Conservation (phyloP, 2,888 invertebrate genomes). For the Drosophila colorata region DNA sequence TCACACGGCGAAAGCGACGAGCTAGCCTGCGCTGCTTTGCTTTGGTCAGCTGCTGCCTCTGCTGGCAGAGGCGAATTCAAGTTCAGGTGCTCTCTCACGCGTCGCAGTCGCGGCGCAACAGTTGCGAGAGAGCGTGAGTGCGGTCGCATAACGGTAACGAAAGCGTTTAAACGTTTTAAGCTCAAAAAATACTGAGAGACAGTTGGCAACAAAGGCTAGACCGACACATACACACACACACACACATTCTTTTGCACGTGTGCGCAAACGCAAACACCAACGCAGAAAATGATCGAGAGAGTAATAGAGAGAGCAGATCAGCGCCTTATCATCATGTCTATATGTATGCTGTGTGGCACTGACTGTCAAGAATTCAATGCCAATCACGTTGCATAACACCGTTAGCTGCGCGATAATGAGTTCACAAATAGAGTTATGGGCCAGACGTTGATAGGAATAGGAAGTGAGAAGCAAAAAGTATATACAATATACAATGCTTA, state of each 20-base stretch:
- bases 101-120: constrained; percentile 60
- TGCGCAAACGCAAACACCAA: constrained; percentile 29
- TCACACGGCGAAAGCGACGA: constrained; percentile 40
- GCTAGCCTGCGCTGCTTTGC: constrained; percentile 58
- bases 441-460: constrained; percentile 11
- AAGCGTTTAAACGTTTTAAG: constrained; percentile 9
- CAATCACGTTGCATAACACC: constrained; percentile 53
- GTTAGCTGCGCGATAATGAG: constrained; percentile 34
- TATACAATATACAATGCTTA: constrained; percentile 17
- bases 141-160: constrained; percentile 28
- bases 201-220: constrained; percentile 50
- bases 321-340: constrained; percentile 27
- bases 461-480: constrained; percentile 19
- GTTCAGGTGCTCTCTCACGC: constrained; percentile 54
- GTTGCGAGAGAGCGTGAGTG: constrained; percentile 39
- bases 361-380: constrained; percentile 51
- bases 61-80: constrained; percentile 39
- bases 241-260: constrained; percentile 36
- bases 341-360: constrained; percentile 7
- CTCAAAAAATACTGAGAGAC: constrained; percentile 15
- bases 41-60: constrained; percentile 45
- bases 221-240: constrained; percentile 9
- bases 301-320: constrained; percentile 20
- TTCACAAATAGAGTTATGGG: constrained; percentile 11
- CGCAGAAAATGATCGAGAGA: constrained; percentile 28